phyloP scores from a whole-genome alignment of 1,140 invertebrate species.

The Pseudachorutes palmiensis region DNA sequence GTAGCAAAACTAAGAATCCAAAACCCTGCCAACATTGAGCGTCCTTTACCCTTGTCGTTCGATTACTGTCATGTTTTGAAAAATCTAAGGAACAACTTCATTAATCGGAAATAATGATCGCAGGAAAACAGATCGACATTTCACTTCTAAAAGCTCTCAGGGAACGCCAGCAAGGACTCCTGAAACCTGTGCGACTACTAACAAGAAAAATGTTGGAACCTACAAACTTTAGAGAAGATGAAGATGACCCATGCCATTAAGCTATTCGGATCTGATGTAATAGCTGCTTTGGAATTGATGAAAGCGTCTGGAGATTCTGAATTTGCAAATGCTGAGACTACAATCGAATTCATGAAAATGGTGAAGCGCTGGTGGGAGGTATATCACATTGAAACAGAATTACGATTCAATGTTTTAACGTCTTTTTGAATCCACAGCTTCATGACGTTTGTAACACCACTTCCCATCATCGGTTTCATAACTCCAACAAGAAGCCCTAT shows the following conservation, averaged over 20 bases:
- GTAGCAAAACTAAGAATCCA: neutral
- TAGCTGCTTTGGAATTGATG: neutral
- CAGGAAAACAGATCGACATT: neutral
- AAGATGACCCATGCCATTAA: neutral
- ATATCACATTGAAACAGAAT: no score
- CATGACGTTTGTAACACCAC: no score
- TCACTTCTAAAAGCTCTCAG: neutral
- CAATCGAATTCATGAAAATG: no score
- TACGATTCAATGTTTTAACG: no score
- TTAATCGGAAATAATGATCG: conserved; percentile 5
- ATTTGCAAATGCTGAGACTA: no score
- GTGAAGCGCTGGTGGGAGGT: no score
- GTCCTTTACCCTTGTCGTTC: conserved; percentile 21
- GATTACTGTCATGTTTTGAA: conserved; percentile 33
- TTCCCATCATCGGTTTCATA: no score
- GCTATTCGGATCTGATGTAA: neutral
- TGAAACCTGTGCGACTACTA: neutral
- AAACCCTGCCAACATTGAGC: neutral
- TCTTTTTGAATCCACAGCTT: no score
- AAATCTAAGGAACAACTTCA: conserved; percentile 27
- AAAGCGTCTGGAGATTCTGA: neutral
- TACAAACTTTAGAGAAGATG: neutral
- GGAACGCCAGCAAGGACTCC: neutral
- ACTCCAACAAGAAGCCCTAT: no score
- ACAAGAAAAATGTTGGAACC: neutral